Conservation (phyloP, 2,888 invertebrate species). For the Caenorhabditis sulstoni region DNA sequence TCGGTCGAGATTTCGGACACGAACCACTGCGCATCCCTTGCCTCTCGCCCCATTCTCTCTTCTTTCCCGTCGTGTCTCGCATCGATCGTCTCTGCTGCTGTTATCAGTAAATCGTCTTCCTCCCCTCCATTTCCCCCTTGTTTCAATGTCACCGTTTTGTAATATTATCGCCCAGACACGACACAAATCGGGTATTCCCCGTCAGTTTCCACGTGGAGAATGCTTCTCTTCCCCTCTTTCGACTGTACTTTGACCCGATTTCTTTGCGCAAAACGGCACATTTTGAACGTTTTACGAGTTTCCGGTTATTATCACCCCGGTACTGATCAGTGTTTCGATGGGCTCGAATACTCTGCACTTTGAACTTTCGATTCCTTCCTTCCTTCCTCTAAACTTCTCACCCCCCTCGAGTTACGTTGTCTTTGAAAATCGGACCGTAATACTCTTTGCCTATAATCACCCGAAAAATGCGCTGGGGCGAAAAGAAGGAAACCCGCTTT, state of each 20-base stretch:
- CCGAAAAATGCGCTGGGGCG: slow-evolving; percentile 33
- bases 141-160: slow-evolving; percentile 51
- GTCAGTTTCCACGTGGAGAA: slow-evolving; percentile 20
- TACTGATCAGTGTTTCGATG: slow-evolving; percentile 39
- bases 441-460: slow-evolving; percentile 43
- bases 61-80: slow-evolving; percentile 2
- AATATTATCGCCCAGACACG: slow-evolving; percentile 35
- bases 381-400: slow-evolving; percentile 12
- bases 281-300: not conserved
- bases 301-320: slow-evolving; percentile 18
- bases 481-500: slow-evolving; percentile 14
- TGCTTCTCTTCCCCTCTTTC: not conserved
- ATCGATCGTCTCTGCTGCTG: slow-evolving; percentile 30
- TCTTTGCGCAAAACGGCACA: not conserved
- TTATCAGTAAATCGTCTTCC: slow-evolving; percentile 50
- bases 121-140: slow-evolving; percentile 31
- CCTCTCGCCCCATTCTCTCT: not conserved
- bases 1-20: slow-evolving; percentile 58
- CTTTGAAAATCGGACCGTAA: slow-evolving; percentile 41
- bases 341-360: not conserved
- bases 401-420: slow-evolving; percentile 1
- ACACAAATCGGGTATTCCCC: slow-evolving; percentile 21
- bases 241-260: slow-evolving; percentile 13
- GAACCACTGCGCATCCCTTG: slow-evolving; percentile 22
- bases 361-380: slow-evolving; percentile 2